Evolutionary conservation across 2,888 invertebrate genomes (phyloP).

Genomic region (Synanthedon vespiformis): DNA sequence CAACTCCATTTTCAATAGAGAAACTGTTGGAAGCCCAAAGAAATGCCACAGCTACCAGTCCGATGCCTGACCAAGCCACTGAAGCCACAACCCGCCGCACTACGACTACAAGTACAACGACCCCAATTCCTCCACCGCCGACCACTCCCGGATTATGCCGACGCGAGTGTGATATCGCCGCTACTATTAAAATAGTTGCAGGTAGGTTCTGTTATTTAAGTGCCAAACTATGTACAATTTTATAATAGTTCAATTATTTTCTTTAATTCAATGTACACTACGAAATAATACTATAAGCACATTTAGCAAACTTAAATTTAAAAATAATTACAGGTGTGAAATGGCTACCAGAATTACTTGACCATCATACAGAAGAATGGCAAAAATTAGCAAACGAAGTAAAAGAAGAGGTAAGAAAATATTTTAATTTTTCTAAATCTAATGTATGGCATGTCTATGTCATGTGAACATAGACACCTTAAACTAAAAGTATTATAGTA

Average conservation of each 20-base stretch:
- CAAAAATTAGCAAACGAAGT: conserved; percentile 84
- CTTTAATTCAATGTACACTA: neutral
- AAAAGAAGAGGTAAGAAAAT: conserved; percentile 76
- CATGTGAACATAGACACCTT: too few relatives aligned
- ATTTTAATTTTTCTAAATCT: too few relatives aligned
- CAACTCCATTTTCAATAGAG: conserved; percentile 87
- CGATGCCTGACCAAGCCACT: conserved; percentile 46
- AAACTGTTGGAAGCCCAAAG: conserved; percentile 78
- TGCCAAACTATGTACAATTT: neutral
- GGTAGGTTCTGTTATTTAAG: conserved; percentile 35
- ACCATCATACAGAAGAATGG: conserved; percentile 90
- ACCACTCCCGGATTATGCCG: conserved; percentile 85
- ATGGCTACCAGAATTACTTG: conserved; percentile 88
- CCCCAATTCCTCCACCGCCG: conserved; percentile 77
- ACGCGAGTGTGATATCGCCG: conserved; percentile 85
- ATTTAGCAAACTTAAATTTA: conserved; percentile 4
- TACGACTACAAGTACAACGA: conserved; percentile 74
- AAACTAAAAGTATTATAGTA: too few relatives aligned
- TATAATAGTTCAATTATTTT: neutral
- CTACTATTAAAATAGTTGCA: conserved; percentile 85
- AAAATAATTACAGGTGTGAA: conserved; percentile 62
- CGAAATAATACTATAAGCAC: neutral
- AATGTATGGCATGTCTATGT: too few relatives aligned
- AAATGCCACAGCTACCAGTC: conserved; percentile 73
- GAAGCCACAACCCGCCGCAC: conserved; percentile 63